Evolutionary conservation across 2,113 vertebrate species (phyloP).

Genomic region (Aviceda subcristata): DNA sequence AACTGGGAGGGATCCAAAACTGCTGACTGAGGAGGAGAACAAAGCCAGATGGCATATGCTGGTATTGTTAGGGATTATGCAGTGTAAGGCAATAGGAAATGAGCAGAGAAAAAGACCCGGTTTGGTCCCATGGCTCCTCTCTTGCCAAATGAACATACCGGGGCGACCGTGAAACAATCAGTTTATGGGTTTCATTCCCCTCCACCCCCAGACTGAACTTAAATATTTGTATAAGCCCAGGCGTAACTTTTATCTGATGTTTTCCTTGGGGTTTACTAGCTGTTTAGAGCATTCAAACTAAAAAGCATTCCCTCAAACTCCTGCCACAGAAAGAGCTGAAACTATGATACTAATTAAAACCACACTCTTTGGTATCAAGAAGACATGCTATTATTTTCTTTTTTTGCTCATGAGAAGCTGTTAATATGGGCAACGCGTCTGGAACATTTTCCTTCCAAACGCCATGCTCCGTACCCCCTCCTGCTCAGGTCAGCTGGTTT

Average conservation of each 20-base stretch:
- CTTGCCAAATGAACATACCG: constrained; percentile 24
- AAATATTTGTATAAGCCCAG: constrained; percentile 58
- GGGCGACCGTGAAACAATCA: constrained; percentile 31
- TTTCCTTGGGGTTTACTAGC: constrained; percentile 60
- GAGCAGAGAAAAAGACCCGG: not conserved
- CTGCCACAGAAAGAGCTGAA: constrained; percentile 23
- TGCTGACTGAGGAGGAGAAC: constrained; percentile 64
- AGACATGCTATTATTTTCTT: constrained; percentile 42
- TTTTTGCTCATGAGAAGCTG: constrained; percentile 35
- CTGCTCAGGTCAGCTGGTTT: not conserved
- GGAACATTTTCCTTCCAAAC: constrained; percentile 44
- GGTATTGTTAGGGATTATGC: constrained; percentile 19
- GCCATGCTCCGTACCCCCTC: not conserved
- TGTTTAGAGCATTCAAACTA: constrained; percentile 48
- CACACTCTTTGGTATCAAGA: constrained; percentile 57
- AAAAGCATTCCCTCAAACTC: constrained; percentile 55
- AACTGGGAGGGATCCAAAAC: constrained; percentile 44
- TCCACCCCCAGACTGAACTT: constrained; percentile 38
- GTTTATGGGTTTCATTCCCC: constrained; percentile 22
- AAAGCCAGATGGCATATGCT: constrained; percentile 63
- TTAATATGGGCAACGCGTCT: constrained; percentile 37
- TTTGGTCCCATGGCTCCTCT: constrained; percentile 23
- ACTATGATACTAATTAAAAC: constrained; percentile 73
- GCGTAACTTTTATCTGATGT: constrained; percentile 32
- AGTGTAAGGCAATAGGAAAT: constrained; percentile 58